Base-by-base conservation (phyloP, 1,140 invertebrate genomes). In the Drosophila pseudoobscura region DNA sequence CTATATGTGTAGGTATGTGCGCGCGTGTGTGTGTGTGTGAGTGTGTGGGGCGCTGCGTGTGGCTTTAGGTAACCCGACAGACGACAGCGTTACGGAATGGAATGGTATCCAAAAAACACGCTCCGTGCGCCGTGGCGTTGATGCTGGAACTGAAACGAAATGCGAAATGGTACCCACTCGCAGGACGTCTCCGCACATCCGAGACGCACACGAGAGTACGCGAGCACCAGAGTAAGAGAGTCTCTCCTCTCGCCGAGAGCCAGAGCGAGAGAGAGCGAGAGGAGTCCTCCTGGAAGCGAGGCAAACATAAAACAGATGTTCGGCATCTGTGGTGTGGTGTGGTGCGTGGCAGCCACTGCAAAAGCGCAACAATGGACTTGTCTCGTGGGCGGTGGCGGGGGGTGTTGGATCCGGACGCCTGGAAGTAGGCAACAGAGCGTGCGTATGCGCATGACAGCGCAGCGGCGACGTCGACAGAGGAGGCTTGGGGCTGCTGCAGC, bases 301-400 rank as follows among this genome's bases (percentile, higher is more conserved):
- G 58, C 83, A 87, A 87, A 87, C 82, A 87, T 74, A 75, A 87
- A 87, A 88, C 82, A 87, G 78, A 88, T 87, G 82, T 87, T 88
- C 60, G 59, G 47, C 62, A 72, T 55, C 31, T 47, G 58, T 29
- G 17, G 43, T 52, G 53, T 60, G 59, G 43, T 44, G 20, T 54
- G 46, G 26, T 44, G 26, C 26, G 15, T 39, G 35, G 26, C 56
- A 57, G 57, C 22, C 57, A 45, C 74, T 63, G 78, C 64, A 83
- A 89, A 88, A 87, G 83, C 83, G 83, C 83, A 87, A 87, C 83
- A 85, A 85, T 87, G 70, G 69, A 75, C 73, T 13, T 39, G 3
- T 39, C 3, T 39, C 13, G 24, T 5, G 35, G 2, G 35, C 2
- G 3, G 3, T 0, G 0, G 11, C 4, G 35, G 35, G 35, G 3